phyloP scores from a whole-genome alignment of 2,888 invertebrate species.

The Drosophila eohydei region DNA sequence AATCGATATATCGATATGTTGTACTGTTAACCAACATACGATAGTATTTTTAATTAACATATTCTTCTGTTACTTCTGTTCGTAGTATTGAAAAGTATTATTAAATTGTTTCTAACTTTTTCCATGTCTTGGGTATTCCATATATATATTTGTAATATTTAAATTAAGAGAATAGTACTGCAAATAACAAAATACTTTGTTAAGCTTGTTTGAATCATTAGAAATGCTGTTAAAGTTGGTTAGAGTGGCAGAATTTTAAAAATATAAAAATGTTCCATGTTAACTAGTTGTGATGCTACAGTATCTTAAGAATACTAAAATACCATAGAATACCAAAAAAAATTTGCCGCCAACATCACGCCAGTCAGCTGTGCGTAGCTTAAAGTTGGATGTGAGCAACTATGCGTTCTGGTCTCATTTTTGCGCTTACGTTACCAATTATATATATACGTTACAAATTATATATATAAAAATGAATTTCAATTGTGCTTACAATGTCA shows the following conservation, averaged over 20 bases:
- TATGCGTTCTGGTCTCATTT: neutral
- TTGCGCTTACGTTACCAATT: conserved; percentile 4
- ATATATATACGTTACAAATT: neutral
- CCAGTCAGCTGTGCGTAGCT: neutral
- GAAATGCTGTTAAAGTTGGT: neutral
- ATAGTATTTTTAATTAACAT: conserved; percentile 3
- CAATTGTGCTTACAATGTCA: neutral
- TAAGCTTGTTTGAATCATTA: neutral
- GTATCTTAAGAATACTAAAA: neutral
- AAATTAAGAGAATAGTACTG: too few relatives aligned
- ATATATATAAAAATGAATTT: neutral
- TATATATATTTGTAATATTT: neutral
- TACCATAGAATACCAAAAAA: neutral
- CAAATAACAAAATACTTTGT: neutral
- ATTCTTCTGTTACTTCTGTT: neutral
- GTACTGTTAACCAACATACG: neutral
- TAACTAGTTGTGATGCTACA: neutral
- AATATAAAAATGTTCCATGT: neutral
- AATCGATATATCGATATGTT: conserved; percentile 1
- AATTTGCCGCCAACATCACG: neutral
- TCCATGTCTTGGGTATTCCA: too few relatives aligned
- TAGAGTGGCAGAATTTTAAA: neutral
- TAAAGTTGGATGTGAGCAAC: neutral
- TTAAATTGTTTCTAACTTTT: neutral
- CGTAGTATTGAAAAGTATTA: neutral